Evolutionary conservation across 2,888 invertebrate genomes (phyloP), one percentile per base, ranked within the genome.

Genomic region (Torymus aiolomorphi): DNA sequence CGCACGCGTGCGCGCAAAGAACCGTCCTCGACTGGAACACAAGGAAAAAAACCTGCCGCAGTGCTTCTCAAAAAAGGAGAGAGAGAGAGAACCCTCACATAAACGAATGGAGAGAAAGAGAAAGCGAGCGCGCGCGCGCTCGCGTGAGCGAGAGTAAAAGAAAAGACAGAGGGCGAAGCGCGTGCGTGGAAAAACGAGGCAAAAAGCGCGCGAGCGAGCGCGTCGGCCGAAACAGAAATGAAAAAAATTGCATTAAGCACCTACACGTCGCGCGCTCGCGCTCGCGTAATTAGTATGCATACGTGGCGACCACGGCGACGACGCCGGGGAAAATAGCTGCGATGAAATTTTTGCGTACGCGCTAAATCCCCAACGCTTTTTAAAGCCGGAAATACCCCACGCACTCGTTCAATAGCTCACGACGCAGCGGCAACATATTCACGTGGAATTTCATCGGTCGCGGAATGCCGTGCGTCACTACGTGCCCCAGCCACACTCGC

Each of bases 211-310:
- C 14, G 59, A 24, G 63, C 14, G n/a, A 56, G 20, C 18, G 61
- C 24, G 52, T 31, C 24, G 57, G 13, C n/a, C 57, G 57, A 54
- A 71, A 71, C 18, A 31, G 62, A 66, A 74, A 66, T 54, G 42
- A 62, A 78, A 73, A 74, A 61, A 74, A 74, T 69, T 49, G 63
- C 69, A 74, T 78, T 78, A 78, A 78, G 78, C 78, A 56, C 62
- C 67, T 71, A 18, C 14, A 14, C 16, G 49, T 56, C 54, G 61
- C 69, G 31, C 24, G 51, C 73, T 13, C 12, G 54, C 56, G 62
- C 18, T 16, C n/a, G 18, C 75, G 71, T 75, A 79, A 79, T 79
- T 79, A 79, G 71, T 79, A 79, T 75, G 79, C 74, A 75, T 75
- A 67, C 72, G 76, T 72, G 74, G 4, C 5, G 31, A 5, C 5